A percentile compares a stretch with the other conserved stretches of the same genome.
phyloP scores from a whole-genome alignment of 2,113 vertebrate genomes.

The Ia io region DNA sequence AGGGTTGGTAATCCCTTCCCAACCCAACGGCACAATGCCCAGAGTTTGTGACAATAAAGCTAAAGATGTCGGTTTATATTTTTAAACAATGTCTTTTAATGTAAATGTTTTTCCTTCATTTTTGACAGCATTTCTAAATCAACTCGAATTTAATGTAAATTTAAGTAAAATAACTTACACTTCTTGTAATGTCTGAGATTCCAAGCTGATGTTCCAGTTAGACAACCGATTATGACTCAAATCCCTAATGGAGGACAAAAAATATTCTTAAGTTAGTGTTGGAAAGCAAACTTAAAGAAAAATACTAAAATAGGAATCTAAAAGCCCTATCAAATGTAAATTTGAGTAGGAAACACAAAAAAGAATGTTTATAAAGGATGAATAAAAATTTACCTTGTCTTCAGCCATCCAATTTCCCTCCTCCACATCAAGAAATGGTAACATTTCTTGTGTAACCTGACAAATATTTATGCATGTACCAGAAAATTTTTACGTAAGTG shows the following conservation, averaged over 20 bases:
- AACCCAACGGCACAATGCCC: not conserved
- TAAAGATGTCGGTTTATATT: not conserved
- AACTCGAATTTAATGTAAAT: conserved; percentile 24
- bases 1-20: not conserved
- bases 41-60: not conserved
- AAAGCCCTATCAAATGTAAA: not conserved
- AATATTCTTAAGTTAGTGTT: not conserved
- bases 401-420: not conserved
- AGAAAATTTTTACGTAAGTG: not conserved
- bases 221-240: conserved; percentile 86
- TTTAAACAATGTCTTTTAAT: conserved; percentile 22
- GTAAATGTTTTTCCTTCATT: not conserved
- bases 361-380: not conserved
- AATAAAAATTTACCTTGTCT: not conserved
- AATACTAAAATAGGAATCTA: not conserved
- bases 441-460: not conserved
- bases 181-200: conserved; percentile 82
- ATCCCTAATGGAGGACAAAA: conserved; percentile 78
- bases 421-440: not conserved
- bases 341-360: not conserved
- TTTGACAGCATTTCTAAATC: not conserved
- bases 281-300: not conserved
- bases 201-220: conserved; percentile 82
- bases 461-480: not conserved
- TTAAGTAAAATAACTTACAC: conserved; percentile 83